A percentile compares a stretch with the other conserved stretches of the same genome.
Evolutionary conservation across 2,797 vertebrate genomes (phyloP).

Genomic region (Fratercula arctica): DNA sequence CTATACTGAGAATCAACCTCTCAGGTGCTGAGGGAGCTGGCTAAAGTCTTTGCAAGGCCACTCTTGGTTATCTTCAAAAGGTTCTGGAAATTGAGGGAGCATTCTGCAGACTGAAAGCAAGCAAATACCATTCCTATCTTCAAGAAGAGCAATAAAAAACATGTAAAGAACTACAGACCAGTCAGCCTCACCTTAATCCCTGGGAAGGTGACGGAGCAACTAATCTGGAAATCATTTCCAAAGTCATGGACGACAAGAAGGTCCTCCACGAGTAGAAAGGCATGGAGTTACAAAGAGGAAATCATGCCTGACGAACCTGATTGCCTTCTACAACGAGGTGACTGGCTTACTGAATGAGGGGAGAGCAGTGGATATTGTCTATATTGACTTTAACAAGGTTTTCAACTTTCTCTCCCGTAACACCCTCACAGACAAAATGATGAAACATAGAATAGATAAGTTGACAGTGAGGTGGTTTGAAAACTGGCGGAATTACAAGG

Average conservation of each 20-base stretch:
- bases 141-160: not conserved
- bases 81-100: too few species aligned
- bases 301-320: not conserved
- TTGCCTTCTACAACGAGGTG: not conserved
- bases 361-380: not conserved
- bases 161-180: not conserved
- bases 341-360: not conserved
- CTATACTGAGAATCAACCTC: not conserved
- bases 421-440: not conserved
- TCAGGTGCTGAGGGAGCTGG: not conserved
- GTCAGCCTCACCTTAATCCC: not conserved
- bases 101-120: too few species aligned
- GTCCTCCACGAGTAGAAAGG: not conserved
- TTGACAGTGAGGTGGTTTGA: not conserved
- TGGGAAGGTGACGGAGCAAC: not conserved
- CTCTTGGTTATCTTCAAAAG: too few species aligned
- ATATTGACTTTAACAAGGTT: not conserved
- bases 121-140: not conserved
- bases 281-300: not conserved
- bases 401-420: not conserved
- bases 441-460: not conserved
- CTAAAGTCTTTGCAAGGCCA: not conserved
- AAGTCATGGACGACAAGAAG: not conserved
- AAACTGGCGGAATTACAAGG: not conserved
- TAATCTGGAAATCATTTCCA: not conserved